phyloP scores from a whole-genome alignment of 2,113 vertebrate genomes.

The Xenopus laevis region DNA sequence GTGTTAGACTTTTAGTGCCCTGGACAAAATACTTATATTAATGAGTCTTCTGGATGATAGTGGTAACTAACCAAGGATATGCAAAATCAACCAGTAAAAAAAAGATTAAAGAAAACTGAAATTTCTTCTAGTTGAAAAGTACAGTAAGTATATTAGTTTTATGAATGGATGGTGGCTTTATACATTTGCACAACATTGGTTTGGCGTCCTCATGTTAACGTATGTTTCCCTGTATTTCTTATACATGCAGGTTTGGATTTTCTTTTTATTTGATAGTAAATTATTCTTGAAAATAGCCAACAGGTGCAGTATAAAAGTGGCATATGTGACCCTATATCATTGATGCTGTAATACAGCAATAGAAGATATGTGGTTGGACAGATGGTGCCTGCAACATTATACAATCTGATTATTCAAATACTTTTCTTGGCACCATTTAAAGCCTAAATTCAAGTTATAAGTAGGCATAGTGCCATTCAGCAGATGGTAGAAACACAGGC shows the following conservation, averaged over 20 bases:
- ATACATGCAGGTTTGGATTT: neutral
- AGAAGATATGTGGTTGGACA: slow-evolving; percentile 29
- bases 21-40: no score
- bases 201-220: no score
- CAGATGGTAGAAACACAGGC: slow-evolving; percentile 29
- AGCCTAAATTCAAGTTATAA: slow-evolving; percentile 20
- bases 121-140: no score
- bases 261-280: neutral
- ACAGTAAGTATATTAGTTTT: no score
- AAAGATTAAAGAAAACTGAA: no score
- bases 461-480: slow-evolving; percentile 26
- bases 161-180: no score
- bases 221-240: neutral
- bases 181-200: no score
- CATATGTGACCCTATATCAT: slow-evolving; percentile 23
- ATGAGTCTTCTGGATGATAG: no score
- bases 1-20: no score
- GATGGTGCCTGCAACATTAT: slow-evolving; percentile 36
- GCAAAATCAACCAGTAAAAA: no score
- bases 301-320: slow-evolving; percentile 21
- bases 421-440: slow-evolving; percentile 31
- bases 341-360: slow-evolving; percentile 17
- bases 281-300: neutral
- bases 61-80: no score
- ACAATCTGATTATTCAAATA: slow-evolving; percentile 42